A percentile compares a stretch with the other conserved stretches of the same genome.
Conservation (phyloP, 1,140 invertebrate species). For the Cyclina sinensis region DNA sequence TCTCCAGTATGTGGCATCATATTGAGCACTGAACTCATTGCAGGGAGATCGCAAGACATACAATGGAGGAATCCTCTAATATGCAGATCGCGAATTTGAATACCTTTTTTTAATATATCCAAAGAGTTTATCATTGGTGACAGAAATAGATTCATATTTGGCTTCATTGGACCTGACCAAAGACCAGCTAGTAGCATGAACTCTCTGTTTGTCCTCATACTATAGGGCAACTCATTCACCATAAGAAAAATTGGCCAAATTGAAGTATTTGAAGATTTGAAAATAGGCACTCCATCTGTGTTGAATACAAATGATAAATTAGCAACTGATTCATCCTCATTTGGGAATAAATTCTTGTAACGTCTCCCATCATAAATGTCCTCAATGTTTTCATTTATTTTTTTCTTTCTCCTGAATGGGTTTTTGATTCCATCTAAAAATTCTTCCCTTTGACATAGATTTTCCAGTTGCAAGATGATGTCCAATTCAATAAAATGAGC, state of each 20-base stretch:
- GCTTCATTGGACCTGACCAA: neutral
- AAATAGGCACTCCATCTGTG: slow-evolving; percentile 30
- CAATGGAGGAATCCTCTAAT: too few relatives aligned
- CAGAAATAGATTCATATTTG: neutral
- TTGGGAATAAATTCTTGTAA: neutral
- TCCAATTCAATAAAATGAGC: neutral
- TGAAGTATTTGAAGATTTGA: neutral
- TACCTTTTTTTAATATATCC: neutral
- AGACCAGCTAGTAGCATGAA: neutral
- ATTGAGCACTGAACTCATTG: slow-evolving; percentile 18
- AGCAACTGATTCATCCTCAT: neutral
- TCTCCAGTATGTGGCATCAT: neutral
- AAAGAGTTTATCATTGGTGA: neutral
- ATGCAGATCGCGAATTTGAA: neutral
- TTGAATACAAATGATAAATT: slow-evolving; percentile 15
- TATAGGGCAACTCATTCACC: neutral
- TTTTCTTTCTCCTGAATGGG: neutral
- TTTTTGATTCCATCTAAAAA: neutral
- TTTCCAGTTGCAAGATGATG: neutral
- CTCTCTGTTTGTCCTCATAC: neutral
- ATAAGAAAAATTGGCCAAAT: slow-evolving; percentile 15
- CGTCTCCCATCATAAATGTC: neutral
- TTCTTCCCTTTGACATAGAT: neutral
- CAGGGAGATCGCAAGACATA: slow-evolving; percentile 62
- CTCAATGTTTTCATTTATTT: neutral